Evolutionary conservation across 1,140 invertebrate species (phyloP), one percentile per base, ranked within the genome.

Genomic region (Condylostylus longicornis): DNA sequence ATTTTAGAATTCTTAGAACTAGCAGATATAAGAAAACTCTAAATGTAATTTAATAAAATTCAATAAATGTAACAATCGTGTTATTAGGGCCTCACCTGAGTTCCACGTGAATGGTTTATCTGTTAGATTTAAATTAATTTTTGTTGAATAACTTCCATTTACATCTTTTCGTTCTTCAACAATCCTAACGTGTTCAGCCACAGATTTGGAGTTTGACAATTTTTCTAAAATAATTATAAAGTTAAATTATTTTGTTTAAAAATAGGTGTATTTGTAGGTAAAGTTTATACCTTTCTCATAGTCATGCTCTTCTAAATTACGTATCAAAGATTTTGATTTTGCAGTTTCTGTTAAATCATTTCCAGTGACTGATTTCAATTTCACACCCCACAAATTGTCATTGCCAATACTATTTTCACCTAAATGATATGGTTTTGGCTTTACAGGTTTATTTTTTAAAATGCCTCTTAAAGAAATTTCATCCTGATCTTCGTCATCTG

Each of bases 361-460:
- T 4, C 28, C 13, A 41, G 38, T 5, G 43, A 63, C 44, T 14
- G 61, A 56, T 33, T 53, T 52, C 21, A 66, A 45, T 38, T 54
- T 60, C 5, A 69, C 57, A 21, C 64, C 67, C 69, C 69, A 71
- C 13, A 62, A 53, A 4, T 42, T 53, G 40, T 55, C 54, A 46
- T 65, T 63, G 50, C 65, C 58, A 44, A 55, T 63, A 42, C 66
- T 65, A 48, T 71, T 69, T 47, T 75, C 72, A 27, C 74, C 74
- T 41, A 78, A 58, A 49, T 74, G 67, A 60, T 76, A 77, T 35
- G 75, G 73, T 49, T 69, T 74, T 44, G 74, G 74, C 52, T 77
- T 77, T 8, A 71, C 61, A 22, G 73, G 73, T 60, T 75, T 77
- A 47, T 77, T 78, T 59, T 78, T 79, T 34, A 79, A 54, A 59